Base-by-base conservation (phyloP, 2,888 invertebrate species). In the Tiphia femorata region DNA sequence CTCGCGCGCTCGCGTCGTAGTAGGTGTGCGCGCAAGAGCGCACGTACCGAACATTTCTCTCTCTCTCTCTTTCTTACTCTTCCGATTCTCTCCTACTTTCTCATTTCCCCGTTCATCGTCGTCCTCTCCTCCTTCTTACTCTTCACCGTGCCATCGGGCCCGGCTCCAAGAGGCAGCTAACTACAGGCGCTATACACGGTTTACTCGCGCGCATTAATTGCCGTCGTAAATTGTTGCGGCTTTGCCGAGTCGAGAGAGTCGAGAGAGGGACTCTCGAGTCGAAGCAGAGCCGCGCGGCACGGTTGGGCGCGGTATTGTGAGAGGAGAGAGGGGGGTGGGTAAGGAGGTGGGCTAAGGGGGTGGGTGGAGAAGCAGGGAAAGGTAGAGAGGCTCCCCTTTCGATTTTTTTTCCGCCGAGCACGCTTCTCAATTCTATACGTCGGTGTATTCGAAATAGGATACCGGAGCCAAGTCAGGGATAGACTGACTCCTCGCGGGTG, bases 181-280 rank as follows among this genome's bases (percentile, higher is more conserved):
- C 76, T 71, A 73, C 70, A 73, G 76, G 68, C 73, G 72, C 67
- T 71, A 72, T 76, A 67, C 77, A 75, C 76, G 79, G 77, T 79
- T 80, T 81, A 76, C 80, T 80, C 78, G 76, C 75, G 78, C 76
- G 80, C 80, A 80, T 82, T 82, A 82, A 82, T 82, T 82, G 81
- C 82, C 78, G 81, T 81, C 82, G 82, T 82, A 83, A 82, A 83
- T 83, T 82, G 79, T 80, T 81, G 82, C 77, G 76, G 78, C 77
- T 77, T 78, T 71, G 70, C 73, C 60, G 61, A 44, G 40, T 16
- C 47, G 43, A 52, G 67, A 53, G 67, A n/a, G n/a, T n/a, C n/a
- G n/a, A n/a, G n/a, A n/a, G n/a, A n/a, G n/a, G n/a, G n/a, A n/a
- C n/a, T n/a, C n/a, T 61, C 62, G 58, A 58, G 63, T 58, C 68